Evolutionary conservation across 2,888 invertebrate genomes (phyloP).

Genomic region (Drosophila anceps): DNA sequence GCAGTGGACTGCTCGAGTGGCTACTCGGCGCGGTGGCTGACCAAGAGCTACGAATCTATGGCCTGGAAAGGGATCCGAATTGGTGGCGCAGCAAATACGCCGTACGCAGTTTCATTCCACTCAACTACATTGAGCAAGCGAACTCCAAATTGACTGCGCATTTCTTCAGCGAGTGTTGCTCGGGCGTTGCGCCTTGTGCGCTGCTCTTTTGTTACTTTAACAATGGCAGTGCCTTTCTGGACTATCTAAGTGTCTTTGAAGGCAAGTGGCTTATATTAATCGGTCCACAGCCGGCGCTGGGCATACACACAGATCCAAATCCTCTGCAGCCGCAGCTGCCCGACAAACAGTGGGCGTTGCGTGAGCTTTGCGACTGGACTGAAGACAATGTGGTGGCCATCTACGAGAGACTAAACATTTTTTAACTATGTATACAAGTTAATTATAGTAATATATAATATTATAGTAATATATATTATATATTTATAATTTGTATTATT

Average conservation of each 20-base stretch:
- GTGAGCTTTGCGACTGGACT: conserved; percentile 87
- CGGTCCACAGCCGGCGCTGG: conserved; percentile 88
- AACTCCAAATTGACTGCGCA: conserved; percentile 44
- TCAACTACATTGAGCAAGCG: conserved; percentile 86
- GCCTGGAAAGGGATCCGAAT: conserved; percentile 91
- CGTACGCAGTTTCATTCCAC: conserved; percentile 89
- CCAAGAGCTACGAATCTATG: conserved; percentile 82
- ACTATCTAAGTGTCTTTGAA: conserved; percentile 88
- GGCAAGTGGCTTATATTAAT: conserved; percentile 90
- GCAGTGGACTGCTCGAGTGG: conserved; percentile 94
- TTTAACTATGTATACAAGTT: conserved; percentile 11
- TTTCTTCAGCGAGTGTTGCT: conserved; percentile 85
- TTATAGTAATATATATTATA: too few relatives aligned
- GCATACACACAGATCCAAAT: conserved; percentile 90
- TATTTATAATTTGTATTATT: conserved; percentile 22
- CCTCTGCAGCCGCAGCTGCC: conserved; percentile 88
- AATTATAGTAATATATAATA: conserved; percentile 24
- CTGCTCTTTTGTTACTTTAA: conserved; percentile 94
- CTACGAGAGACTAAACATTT: conserved; percentile 84
- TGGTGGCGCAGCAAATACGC: conserved; percentile 94
- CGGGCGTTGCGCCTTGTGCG: conserved; percentile 84
- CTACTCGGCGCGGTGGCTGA: conserved; percentile 88
- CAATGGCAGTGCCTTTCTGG: conserved; percentile 88
- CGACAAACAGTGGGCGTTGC: conserved; percentile 86
- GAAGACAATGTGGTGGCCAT: conserved; percentile 89